Percentiles rank a stretch among this genome's conserved stretches.
phyloP scores from a whole-genome alignment of 2,113 vertebrate genomes.

The Burhinus oedicnemus region DNA sequence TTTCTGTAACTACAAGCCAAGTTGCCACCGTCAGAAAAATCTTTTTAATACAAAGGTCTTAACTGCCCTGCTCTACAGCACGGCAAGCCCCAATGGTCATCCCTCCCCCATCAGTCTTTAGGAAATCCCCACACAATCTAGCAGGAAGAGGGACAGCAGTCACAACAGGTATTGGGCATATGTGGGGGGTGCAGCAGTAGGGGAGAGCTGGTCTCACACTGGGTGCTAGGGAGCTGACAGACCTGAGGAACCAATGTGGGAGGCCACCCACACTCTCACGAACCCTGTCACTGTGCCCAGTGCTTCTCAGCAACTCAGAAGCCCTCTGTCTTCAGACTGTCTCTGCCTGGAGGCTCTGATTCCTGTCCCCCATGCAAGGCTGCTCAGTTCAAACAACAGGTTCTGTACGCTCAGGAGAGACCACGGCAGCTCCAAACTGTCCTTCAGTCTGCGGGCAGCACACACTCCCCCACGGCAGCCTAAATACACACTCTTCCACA shows the following conservation, averaged over 20 bases:
- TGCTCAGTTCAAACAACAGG: neutral
- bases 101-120: neutral
- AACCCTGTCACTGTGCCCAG: neutral
- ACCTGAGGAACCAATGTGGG: neutral
- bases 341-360: neutral
- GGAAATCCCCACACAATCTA: neutral
- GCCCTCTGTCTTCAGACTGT: neutral
- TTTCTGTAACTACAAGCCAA: neutral
- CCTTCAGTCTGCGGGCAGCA: neutral
- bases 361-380: accelerated
- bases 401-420: neutral
- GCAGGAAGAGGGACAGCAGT: neutral
- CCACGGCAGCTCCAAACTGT: accelerated
- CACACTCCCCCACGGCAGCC: accelerated
- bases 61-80: neutral
- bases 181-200: accelerated
- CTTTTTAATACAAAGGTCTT: neutral
- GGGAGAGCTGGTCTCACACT: neutral
- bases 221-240: neutral
- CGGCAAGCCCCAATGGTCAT: neutral
- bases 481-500: accelerated
- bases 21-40: neutral
- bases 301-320: neutral
- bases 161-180: neutral
- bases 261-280: neutral